These are phyloP conservation scores for Mylabris phalerata DNA, from an alignment of 1,140 invertebrate species.

Conservation along the genomic window DNA sequence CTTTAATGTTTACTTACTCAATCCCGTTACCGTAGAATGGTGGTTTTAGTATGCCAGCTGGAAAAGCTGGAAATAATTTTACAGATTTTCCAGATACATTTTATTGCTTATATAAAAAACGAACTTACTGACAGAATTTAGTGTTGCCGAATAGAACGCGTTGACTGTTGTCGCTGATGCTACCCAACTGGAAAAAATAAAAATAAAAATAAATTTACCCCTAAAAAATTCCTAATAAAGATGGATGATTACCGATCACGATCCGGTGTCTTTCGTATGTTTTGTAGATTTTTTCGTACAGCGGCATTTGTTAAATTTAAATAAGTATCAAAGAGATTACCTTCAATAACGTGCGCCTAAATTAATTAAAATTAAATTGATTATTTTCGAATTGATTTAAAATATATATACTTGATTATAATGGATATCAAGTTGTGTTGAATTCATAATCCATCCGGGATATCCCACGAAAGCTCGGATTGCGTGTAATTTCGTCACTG, in stretches of 20 bases:
- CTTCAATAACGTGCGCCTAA: slow-evolving; percentile 55
- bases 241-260: slow-evolving; percentile 16
- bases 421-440: slow-evolving; percentile 48
- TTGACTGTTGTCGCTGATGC: slow-evolving; percentile 64
- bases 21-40: slow-evolving; percentile 44
- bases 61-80: slow-evolving; percentile 30
- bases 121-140: slow-evolving; percentile 76
- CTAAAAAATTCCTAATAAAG: slow-evolving; percentile 13
- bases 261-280: slow-evolving; percentile 54
- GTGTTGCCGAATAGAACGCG: slow-evolving; percentile 69
- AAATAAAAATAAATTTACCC: slow-evolving; percentile 16
- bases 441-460: slow-evolving; percentile 60
- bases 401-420: slow-evolving; percentile 50
- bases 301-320: slow-evolving; percentile 51
- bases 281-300: slow-evolving; percentile 53
- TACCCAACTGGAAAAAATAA: slow-evolving; percentile 52
- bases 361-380: background rate
- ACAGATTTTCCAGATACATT: slow-evolving; percentile 22
- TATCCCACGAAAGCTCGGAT: slow-evolving; percentile 66
- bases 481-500: slow-evolving; percentile 55
- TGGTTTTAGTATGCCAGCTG: slow-evolving; percentile 31
- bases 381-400: background rate
- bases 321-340: slow-evolving; percentile 54
- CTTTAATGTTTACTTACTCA: slow-evolving; percentile 26
- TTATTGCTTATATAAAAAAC: slow-evolving; percentile 18